Evolutionary conservation across 2,888 invertebrate species (phyloP), one percentile per base, ranked within the genome.

Genomic region (Volucella inanis): DNA sequence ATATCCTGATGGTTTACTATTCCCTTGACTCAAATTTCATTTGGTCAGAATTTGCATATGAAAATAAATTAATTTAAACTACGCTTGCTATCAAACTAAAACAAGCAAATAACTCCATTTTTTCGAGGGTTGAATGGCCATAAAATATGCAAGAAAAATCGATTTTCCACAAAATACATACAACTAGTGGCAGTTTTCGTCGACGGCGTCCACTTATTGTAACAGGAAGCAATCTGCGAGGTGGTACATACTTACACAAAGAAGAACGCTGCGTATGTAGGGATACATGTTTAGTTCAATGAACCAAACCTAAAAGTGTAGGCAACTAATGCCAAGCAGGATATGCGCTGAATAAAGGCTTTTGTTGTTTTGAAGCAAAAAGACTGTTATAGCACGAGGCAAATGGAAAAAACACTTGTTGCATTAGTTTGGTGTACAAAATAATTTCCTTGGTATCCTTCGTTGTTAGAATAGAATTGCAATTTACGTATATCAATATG

Each of bases 261-360:
- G 1, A 18, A 18, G n/a, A 57, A 15, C 38, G 4, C 39, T 64
- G 43, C 38, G 43, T 76, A 45, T 45, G 68, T 45, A 64, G 57
- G 72, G 54, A 39, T 22, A 22, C 61, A 77, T 61, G 59, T 77
- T 67, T 72, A 43, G 82, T 82, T 82, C 82, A 82, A 67, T 77
- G 82, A 82, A 82, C 82, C 61, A 82, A 71, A 61, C 14, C 4
- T 59, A 67, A 65, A 57, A 59, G 76, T 77, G 71, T 71, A 65
- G 81, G 81, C 81, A 82, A 71, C 41, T 76, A 64, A 65, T 71
- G 74, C 18, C 77, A 71, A 54, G 65, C 71, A 77, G 77, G 77
- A 82, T 71, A 82, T 71, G 50, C 10, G 55, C 47, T 52, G 64
- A 52, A 57, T 31, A 64, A 47, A 71, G 59, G 57, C 57, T 77